Conservation (phyloP, 1,140 invertebrate genomes). For the Listronotus bonariensis region DNA sequence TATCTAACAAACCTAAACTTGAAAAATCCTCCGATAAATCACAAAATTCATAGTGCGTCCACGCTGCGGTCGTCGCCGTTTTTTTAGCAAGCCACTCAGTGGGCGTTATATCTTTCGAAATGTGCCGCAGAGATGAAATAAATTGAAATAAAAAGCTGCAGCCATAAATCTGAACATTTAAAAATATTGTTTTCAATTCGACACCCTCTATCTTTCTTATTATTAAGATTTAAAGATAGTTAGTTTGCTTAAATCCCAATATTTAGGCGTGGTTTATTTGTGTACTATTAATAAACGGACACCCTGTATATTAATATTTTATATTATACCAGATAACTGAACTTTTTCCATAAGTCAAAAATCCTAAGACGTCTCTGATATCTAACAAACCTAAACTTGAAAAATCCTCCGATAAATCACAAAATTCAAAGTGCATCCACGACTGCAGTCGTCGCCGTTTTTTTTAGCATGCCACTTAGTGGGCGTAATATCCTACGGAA, state of each 20-base stretch:
- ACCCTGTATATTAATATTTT: no score
- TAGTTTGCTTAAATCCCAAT: no score
- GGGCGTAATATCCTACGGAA: constrained; percentile 13
- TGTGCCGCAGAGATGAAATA: constrained; percentile 8
- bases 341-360: not conserved
- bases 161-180: no score
- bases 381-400: not conserved
- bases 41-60: constrained; percentile 3
- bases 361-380: not conserved
- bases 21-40: constrained; percentile 9
- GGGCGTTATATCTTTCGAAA: constrained; percentile 13
- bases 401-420: constrained; percentile 11
- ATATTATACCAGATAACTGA: no score
- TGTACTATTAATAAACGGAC: no score
- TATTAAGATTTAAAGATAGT: no score
- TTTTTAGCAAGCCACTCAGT: not conserved
- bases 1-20: not conserved
- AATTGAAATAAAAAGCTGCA: constrained; percentile 12
- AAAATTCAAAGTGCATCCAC: constrained; percentile 5
- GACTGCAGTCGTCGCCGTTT: constrained; percentile 1
- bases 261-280: no score
- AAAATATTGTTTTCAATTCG: no score
- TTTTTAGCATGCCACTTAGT: not conserved
- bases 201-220: no score
- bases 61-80: constrained; percentile 2